Base-by-base conservation (phyloP, 2,113 vertebrate genomes). In the Brachyhypopomus occidentalis region DNA sequence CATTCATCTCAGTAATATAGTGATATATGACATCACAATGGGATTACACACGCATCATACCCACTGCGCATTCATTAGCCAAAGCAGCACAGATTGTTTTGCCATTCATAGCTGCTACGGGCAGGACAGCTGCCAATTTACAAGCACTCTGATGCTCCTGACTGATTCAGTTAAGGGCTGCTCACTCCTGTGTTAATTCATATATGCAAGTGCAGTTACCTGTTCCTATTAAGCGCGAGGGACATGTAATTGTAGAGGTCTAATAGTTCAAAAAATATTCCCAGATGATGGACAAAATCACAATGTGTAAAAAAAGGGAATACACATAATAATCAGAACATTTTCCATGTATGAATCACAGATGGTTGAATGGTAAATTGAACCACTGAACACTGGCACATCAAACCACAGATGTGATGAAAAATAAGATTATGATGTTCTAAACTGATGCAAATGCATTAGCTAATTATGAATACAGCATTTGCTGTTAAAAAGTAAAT, bases 251-350 rank as follows among this genome's bases (percentile, higher is more conserved):
- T n/a, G 36, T 38, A 70, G 7, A 41, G 20, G 23, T 41, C 19
- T 22, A 70, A 70, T 19, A 70, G 34, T 38, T 41, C 36, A 41
- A 41, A 41, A 41, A 41, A 34, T n/a, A 41, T 38, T 41, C 22
- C 66, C 66, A 41, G 66, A 70, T 70, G 36, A 20, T 41, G 66
- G 34, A 70, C n/a, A n/a, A 70, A 70, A 70, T 41, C 36, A 20
- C 8, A 70, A 16, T 70, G 8, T 9, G 20, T 30, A 16, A 66
- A 25, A 25, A 19, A 66, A 30, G 25, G 63, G 34, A 66, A 66
- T 66, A 19, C 17, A 66, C 27, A 45, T 25, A 76, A 23, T 76
- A 76, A 76, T 63, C 38, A 25, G 22, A 3, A 5, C 7, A 25
- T 76, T 4, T 41, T 48, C 14, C 30, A 75, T 6, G 30, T 56